Conservation (phyloP, 2,113 vertebrate genomes). For the Orycteropus afer region DNA sequence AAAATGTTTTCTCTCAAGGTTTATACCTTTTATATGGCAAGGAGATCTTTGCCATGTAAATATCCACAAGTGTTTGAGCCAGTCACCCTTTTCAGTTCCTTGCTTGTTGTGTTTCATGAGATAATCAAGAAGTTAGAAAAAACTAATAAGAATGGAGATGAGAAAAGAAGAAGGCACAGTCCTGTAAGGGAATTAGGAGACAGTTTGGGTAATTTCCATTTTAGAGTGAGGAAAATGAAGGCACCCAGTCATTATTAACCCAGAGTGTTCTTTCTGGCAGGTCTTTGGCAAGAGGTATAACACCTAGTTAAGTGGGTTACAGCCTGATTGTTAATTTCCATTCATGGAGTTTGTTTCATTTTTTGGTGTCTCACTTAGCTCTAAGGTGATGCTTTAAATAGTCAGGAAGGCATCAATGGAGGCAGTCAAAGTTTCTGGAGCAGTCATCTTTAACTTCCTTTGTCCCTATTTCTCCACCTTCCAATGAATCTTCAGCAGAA, state of each 20-base stretch:
- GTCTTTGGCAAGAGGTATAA: conserved; percentile 23
- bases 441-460: conserved; percentile 60
- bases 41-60: neutral
- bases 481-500: conserved; percentile 41
- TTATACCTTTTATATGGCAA: neutral
- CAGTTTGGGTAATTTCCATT: neutral
- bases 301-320: conserved; percentile 69
- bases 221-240: neutral
- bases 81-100: neutral
- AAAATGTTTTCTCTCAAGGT: neutral
- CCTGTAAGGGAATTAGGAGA: neutral
- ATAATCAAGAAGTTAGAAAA: conserved; percentile 33
- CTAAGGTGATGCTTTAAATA: conserved; percentile 72
- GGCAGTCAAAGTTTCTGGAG: conserved; percentile 42
- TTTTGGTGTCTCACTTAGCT: conserved; percentile 59
- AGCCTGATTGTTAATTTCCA: conserved; percentile 72
- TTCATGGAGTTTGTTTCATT: conserved; percentile 64
- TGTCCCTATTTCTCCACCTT: conserved; percentile 67
- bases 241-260: conserved; percentile 31
- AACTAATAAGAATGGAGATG: neutral
- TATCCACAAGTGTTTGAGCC: neutral
- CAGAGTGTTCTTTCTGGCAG: conserved; percentile 35
- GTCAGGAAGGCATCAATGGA: neutral
- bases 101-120: conserved; percentile 14
- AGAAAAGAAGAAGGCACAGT: neutral